These are phyloP conservation scores for Furnarius figulus DNA, from an alignment of 2,113 vertebrate genomes.

Conservation along the genomic window DNA sequence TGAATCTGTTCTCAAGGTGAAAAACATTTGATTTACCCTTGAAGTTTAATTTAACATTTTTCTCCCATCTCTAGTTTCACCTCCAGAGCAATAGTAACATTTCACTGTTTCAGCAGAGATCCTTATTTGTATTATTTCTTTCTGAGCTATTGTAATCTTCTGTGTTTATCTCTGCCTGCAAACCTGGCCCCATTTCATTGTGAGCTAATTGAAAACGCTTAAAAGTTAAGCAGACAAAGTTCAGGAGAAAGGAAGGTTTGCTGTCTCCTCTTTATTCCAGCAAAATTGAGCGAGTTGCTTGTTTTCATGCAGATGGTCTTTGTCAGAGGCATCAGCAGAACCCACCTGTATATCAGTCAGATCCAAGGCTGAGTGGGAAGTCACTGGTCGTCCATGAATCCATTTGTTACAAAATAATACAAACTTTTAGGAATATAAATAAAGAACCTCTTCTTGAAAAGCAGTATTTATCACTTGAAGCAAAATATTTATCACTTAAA, in stretches of 20 bases:
- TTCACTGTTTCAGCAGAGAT: conserved; percentile 17
- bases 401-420: background rate
- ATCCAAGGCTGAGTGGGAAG: background rate
- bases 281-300: background rate
- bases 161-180: conserved; percentile 2
- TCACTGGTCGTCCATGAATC: background rate
- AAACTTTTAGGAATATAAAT: background rate
- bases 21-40: background rate
- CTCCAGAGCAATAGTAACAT: background rate
- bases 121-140: conserved; percentile 24
- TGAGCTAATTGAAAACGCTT: conserved; percentile 28
- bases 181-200: background rate
- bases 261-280: background rate
- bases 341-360: background rate
- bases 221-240: background rate
- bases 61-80: background rate
- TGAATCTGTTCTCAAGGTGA: background rate
- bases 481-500: background rate
- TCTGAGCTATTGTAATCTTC: conserved; percentile 5
- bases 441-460: background rate
- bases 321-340: background rate
- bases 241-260: background rate
- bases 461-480: background rate
- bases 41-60: background rate
- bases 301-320: background rate